Conservation (phyloP, 1,140 invertebrate genomes). For the Lineus longissimus region DNA sequence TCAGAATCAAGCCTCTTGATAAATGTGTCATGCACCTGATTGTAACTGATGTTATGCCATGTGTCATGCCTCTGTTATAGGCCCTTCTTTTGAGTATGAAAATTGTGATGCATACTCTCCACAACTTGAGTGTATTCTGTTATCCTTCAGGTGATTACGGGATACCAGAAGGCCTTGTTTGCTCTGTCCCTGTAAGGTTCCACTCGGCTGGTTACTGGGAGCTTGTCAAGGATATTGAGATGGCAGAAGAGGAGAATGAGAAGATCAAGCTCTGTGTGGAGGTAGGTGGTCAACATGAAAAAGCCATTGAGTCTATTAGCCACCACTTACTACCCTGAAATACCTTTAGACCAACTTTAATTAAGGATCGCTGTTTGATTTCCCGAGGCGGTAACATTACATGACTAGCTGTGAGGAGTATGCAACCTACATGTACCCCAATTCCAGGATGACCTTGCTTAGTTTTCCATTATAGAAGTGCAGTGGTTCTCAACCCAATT, state of each 20-base stretch:
- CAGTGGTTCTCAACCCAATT: not conserved
- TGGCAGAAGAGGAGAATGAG: constrained; percentile 34
- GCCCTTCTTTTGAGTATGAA: no score
- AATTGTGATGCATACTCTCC: no score
- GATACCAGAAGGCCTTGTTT: constrained; percentile 45
- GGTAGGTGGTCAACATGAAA: no score
- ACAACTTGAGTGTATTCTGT: no score
- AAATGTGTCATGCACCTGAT: not conserved
- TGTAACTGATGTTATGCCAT: no score
- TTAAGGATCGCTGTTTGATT: not conserved
- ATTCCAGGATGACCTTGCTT: not conserved
- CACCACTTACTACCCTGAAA: not conserved
- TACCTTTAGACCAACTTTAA: not conserved
- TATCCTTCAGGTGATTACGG: constrained; percentile 44
- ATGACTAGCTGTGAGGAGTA: no score
- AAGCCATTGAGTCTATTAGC: not conserved
- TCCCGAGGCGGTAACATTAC: no score
- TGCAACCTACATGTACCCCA: no score
- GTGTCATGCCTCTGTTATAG: no score
- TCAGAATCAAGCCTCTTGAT: not conserved
- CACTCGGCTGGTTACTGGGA: constrained; percentile 42
- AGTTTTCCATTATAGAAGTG: not conserved
- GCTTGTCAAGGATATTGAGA: constrained; percentile 43
- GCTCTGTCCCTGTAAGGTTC: constrained; percentile 46
- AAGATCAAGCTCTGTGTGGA: constrained; percentile 27